Percentiles rank a stretch among this genome's conserved stretches.
Conservation (phyloP, 2,797 vertebrate genomes). For the Pelochelys cantorii region DNA sequence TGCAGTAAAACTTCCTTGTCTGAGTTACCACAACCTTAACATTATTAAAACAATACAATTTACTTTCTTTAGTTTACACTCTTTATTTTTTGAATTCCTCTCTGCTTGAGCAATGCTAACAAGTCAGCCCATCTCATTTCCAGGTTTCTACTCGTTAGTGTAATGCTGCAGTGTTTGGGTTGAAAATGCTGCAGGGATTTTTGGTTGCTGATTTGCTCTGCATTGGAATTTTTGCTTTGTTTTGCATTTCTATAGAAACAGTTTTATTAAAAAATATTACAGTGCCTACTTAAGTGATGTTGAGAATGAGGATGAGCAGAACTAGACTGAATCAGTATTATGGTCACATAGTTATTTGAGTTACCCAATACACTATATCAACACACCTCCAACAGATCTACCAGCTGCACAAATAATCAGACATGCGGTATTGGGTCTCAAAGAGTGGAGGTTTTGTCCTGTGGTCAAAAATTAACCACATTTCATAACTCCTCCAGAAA, state of each 20-base stretch:
- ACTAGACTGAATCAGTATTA: slow-evolving; percentile 27
- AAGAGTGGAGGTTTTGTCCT: not conserved
- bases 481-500: not conserved
- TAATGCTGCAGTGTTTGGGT: fast-evolving
- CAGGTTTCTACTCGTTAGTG: not conserved
- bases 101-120: fast-evolving
- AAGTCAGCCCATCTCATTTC: not conserved
- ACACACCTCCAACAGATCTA: slow-evolving; percentile 18
- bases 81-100: not conserved
- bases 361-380: not conserved
- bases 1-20: not conserved
- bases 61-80: not conserved
- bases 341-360: not conserved
- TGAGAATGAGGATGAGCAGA: slow-evolving; percentile 20
- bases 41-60: not conserved
- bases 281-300: not conserved
- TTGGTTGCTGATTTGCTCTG: not conserved
- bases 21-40: not conserved
- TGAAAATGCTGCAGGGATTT: not conserved
- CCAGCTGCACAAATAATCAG: slow-evolving; percentile 22
- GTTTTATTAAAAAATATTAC: not conserved
- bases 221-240: not conserved
- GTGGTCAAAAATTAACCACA: not conserved
- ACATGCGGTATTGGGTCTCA: not conserved
- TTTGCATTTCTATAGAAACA: not conserved